phyloP scores from a whole-genome alignment of 2,113 vertebrate species.

The Pterocles gutturalis region DNA sequence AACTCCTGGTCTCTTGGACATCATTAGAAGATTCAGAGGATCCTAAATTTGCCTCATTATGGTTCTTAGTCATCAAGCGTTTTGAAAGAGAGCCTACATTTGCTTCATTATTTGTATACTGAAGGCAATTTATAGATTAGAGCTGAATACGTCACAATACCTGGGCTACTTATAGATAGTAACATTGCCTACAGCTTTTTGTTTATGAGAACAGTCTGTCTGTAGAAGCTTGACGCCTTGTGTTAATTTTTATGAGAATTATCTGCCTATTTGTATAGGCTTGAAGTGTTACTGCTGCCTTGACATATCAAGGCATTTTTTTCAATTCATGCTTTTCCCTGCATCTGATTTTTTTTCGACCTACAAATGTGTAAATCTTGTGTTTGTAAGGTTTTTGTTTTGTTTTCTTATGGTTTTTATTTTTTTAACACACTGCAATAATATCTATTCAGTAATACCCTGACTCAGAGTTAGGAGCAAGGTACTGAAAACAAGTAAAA shows the following conservation, averaged over 20 bases:
- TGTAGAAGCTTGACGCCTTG: slow-evolving; percentile 40
- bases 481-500: neutral
- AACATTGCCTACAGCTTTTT: slow-evolving; percentile 25
- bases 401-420: neutral
- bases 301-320: neutral
- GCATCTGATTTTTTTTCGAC: neutral
- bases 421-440: neutral
- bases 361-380: neutral
- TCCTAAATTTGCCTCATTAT: neutral
- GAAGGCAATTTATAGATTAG: slow-evolving; percentile 51
- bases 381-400: neutral
- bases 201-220: slow-evolving; percentile 20
- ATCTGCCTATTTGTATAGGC: neutral
- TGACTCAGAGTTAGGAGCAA: neutral
- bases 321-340: neutral
- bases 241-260: slow-evolving; percentile 28
- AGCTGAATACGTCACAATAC: slow-evolving; percentile 23
- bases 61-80: slow-evolving; percentile 8
- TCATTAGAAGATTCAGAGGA: slow-evolving; percentile 2
- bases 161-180: neutral
- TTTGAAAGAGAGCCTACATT: slow-evolving; percentile 25
- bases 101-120: slow-evolving; percentile 14
- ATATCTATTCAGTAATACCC: neutral
- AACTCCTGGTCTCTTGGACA: slow-evolving; percentile 17
- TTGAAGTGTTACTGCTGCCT: slow-evolving; percentile 4